Conservation (phyloP, 1,140 invertebrate species). For the Papilio machaon region DNA sequence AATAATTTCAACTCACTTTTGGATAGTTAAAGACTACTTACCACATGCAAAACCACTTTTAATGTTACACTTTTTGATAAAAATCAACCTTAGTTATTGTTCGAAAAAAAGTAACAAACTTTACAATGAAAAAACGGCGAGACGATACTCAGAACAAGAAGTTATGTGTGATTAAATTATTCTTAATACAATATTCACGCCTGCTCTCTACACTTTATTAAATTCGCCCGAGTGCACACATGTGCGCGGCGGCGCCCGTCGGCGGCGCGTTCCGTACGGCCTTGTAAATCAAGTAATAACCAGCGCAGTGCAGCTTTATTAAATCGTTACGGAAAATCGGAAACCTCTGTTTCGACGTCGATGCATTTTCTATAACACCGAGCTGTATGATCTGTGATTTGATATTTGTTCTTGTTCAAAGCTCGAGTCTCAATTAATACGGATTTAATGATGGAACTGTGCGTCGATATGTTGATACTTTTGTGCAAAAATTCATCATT, state of each 20-base stretch:
- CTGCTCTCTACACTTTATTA: conserved; percentile 63
- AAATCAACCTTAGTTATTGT: not conserved
- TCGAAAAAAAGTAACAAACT: not conserved
- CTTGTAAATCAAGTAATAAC: conserved; percentile 72
- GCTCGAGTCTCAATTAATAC: conserved; percentile 35
- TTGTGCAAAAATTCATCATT: not conserved
- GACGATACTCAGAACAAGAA: conserved; percentile 35
- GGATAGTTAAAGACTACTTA: too few species aligned
- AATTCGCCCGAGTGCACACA: conserved; percentile 53
- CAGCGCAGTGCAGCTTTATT: conserved; percentile 63
- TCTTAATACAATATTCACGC: conserved; percentile 55
- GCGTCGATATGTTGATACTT: not conserved
- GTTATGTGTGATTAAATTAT: conserved; percentile 37
- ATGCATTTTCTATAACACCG: conserved; percentile 56
- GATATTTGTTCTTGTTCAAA: conserved; percentile 31
- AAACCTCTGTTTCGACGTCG: conserved; percentile 48
- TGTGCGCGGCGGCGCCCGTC: conserved; percentile 51
- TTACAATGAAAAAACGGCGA: conserved; percentile 21
- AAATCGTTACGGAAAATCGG: conserved; percentile 62
- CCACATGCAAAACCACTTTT: too few species aligned
- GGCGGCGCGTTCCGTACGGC: conserved; percentile 57
- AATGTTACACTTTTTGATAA: not conserved
- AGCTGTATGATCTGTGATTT: conserved; percentile 35
- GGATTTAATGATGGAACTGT: conserved; percentile 29
- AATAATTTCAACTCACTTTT: too few species aligned